A percentile compares a stretch with the other conserved stretches of the same genome.
Evolutionary conservation across 2,797 vertebrate genomes (phyloP).

Genomic region (Staurois parvus): DNA sequence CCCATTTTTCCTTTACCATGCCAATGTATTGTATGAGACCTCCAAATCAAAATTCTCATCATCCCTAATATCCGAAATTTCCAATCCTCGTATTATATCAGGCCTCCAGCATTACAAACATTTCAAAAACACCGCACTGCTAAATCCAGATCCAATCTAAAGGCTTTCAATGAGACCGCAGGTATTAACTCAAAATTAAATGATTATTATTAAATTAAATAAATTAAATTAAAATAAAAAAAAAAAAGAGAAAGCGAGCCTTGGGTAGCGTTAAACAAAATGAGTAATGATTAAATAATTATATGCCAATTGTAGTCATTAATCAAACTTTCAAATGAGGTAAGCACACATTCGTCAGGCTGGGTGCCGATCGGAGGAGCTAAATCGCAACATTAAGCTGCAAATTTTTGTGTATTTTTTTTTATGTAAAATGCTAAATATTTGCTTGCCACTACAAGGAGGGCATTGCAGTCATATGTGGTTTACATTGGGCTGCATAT

Average conservation of each 20-base stretch:
- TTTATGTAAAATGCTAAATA: too few species aligned
- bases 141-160: conserved; percentile 9
- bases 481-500: too few species aligned
- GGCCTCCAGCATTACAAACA: neutral
- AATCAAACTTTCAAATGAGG: conserved; percentile 55
- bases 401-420: conserved; percentile 3
- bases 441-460: too few species aligned
- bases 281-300: conserved; percentile 58
- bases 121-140: neutral
- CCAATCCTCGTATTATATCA: neutral
- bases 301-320: conserved; percentile 54
- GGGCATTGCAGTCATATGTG: too few species aligned
- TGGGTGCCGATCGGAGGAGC: conserved; percentile 11
- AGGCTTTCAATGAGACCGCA: neutral
- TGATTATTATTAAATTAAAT: too few species aligned
- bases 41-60: neutral
- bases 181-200: conserved; percentile 32
- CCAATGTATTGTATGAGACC: too few species aligned
- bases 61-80: neutral
- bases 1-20: too few species aligned
- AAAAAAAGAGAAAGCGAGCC: conserved; percentile 10
- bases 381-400: conserved; percentile 31
- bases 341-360: conserved; percentile 41
- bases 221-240: too few species aligned
- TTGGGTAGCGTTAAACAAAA: conserved; percentile 51